These are phyloP conservation scores for Alcedo quadribrachys DNA, from an alignment of 2,797 vertebrate genomes.

Conservation along the genomic window DNA sequence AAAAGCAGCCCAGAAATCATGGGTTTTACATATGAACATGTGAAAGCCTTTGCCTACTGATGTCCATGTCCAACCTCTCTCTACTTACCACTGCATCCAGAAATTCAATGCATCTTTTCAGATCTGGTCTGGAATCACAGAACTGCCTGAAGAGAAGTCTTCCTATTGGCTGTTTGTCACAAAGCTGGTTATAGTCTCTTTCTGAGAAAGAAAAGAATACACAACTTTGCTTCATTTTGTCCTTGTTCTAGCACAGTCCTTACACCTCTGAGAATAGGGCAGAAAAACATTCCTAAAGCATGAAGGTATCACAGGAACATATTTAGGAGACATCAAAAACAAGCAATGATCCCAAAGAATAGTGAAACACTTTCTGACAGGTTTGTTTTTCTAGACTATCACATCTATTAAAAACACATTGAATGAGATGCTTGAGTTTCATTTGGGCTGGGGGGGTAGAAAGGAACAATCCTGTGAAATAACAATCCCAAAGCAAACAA, in stretches of 20 bases:
- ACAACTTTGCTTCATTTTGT: neutral
- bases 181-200: conserved; percentile 89
- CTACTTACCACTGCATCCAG: conserved; percentile 88
- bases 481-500: neutral
- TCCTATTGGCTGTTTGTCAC: conserved; percentile 92
- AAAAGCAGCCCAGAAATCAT: neutral
- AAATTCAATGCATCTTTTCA: conserved; percentile 89
- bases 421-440: neutral
- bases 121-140: conserved; percentile 86
- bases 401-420: neutral
- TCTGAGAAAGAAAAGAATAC: conserved; percentile 73
- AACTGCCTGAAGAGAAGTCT: conserved; percentile 92
- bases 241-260: neutral
- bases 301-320: neutral
- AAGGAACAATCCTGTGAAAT: neutral
- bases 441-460: neutral
- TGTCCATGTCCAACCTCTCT: neutral
- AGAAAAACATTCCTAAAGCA: neutral
- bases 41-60: neutral
- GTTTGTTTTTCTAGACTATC: neutral
- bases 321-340: neutral
- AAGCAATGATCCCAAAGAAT: neutral
- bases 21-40: neutral
- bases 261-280: neutral
- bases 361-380: neutral